Evolutionary conservation across 2,797 vertebrate species (phyloP), one percentile per base, ranked within the genome.

Genomic region (Sphaeramia orbicularis): DNA sequence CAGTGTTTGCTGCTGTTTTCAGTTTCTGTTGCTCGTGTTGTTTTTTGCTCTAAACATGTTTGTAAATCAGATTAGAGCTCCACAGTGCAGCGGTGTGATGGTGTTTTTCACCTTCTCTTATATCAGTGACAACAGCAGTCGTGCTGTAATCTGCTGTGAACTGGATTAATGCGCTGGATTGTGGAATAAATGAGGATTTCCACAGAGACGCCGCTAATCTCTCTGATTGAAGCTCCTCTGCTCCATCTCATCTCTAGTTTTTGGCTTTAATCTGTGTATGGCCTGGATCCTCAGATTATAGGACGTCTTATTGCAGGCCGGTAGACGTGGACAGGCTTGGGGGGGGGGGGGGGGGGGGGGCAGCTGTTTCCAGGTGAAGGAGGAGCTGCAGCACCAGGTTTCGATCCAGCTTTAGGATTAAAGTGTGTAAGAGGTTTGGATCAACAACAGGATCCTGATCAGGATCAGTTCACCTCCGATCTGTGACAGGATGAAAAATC

Each of bases 201-300:
- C 60, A 57, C 51, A 43, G 53, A 57, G 53, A 37, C 70, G 92
- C 38, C 49, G 80, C 71, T 85, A 83, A 86, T 85, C 82, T 80
- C 27, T 60, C 24, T 27, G 75, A 87, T 76, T 87, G 85, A 68
- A 85, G 85, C 79, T 71, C 12, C 54, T 60, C 44, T 27, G 24
- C 53, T 96, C 94, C 95, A 94, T 82, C 72, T 78, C 71, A 75
- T 76, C 77, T 83, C 24, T 27, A 27, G 73, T 80, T 74, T 61
- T 80, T 69, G 94, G 96, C 91, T 94, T 95, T 97, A 98, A 98
- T 97, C 97, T 96, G 94, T 92, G 89, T 94, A 94, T 97, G 96
- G 94, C 97, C 96, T 96, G 95, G 96, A 97, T 95, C 94, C 93
- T 91, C 93, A 86, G 96, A 96, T 97, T 96, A 96, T 92, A 74